These are phyloP conservation scores for Actinemys pallida DNA, from an alignment of 2,113 vertebrate genomes.

Conservation along the genomic window DNA sequence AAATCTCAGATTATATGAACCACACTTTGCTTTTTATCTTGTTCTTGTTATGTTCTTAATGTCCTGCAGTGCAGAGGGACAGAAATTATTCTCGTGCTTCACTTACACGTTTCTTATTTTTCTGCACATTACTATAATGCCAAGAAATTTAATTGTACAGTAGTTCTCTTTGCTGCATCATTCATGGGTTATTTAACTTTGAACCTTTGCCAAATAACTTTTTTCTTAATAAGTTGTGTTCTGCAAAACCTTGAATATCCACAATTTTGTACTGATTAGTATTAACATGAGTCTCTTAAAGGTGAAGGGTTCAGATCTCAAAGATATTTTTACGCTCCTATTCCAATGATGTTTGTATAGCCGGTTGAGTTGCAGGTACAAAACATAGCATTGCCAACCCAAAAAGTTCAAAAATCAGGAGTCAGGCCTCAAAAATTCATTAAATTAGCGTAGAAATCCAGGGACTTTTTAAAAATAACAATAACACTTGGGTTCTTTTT, in stretches of 20 bases:
- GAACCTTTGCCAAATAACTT: background rate
- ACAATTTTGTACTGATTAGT: background rate
- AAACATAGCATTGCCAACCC: background rate
- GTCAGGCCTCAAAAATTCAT: background rate
- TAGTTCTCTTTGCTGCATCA: background rate
- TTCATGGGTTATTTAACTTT: background rate
- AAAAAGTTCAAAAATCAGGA: background rate
- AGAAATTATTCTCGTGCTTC: background rate
- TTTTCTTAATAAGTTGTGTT: background rate
- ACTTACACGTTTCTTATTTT: background rate
- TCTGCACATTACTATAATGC: background rate
- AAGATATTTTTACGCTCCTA: background rate
- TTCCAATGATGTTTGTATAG: background rate
- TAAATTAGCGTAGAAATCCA: background rate
- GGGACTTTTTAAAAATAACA: background rate
- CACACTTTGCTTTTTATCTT: background rate
- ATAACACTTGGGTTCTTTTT: background rate
- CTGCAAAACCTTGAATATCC: background rate
- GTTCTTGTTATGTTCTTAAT: background rate
- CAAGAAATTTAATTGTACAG: background rate
- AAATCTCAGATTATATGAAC: too few relatives aligned
- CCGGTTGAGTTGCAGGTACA: background rate
- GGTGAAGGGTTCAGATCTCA: background rate
- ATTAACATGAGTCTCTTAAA: background rate
- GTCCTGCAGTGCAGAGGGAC: background rate